These are phyloP conservation scores for Ceyx erithaca DNA, from an alignment of 2,797 vertebrate species.

Conservation along the genomic window DNA sequence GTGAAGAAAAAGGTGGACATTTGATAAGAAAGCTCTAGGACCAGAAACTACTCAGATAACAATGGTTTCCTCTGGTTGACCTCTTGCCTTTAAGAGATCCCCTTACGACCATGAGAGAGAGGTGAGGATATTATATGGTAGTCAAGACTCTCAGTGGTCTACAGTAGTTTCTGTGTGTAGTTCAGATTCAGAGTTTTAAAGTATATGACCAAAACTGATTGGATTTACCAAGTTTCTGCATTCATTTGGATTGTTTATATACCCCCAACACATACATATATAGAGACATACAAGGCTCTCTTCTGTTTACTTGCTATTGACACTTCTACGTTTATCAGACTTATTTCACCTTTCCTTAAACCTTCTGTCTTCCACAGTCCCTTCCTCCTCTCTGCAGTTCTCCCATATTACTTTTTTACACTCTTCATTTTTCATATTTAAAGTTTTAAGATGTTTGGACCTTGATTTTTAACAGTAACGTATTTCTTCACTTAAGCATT, in stretches of 20 bases:
- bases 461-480: slow-evolving; percentile 39
- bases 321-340: slow-evolving; percentile 39
- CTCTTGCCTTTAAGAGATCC: not conserved
- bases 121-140: not conserved
- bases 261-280: not conserved
- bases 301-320: slow-evolving; percentile 42
- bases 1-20: not conserved
- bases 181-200: not conserved
- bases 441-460: slow-evolving; percentile 63
- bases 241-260: not conserved
- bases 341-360: slow-evolving; percentile 27
- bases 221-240: not conserved
- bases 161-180: fast-evolving
- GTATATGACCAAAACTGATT: not conserved
- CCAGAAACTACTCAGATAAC: not conserved
- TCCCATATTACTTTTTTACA: slow-evolving; percentile 56
- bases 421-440: slow-evolving; percentile 65
- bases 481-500: slow-evolving; percentile 48
- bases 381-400: slow-evolving; percentile 19
- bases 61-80: not conserved
- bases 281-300: not conserved
- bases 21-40: not conserved
- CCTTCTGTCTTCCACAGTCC: slow-evolving; percentile 24
- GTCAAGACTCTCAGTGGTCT: not conserved
- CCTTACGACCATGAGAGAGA: not conserved